Base-by-base conservation (phyloP, 1,140 invertebrate species). In the Neuroterus valhalla region DNA sequence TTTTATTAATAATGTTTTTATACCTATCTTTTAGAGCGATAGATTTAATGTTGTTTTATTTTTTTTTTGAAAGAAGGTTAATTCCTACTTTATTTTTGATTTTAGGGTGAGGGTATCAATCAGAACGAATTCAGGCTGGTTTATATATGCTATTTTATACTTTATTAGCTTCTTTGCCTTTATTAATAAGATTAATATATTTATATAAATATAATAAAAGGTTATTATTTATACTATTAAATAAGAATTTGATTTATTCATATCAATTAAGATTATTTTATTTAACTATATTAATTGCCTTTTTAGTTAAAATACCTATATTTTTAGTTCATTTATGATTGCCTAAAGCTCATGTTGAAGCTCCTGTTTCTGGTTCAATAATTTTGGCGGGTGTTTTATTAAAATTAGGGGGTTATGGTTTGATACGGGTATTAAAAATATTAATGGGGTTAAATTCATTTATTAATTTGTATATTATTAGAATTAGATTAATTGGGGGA, bases 261-360 rank as follows among this genome's bases (percentile, higher is more conserved):
- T n/a, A n/a, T n/a, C n/a, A 82, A 19, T 21, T 92, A 85, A 91
- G 90, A 90, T 84, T 91, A 82, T 82, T n/a, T n/a, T n/a, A n/a
- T n/a, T n/a, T n/a, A n/a, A n/a, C n/a, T n/a, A n/a, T n/a, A n/a
- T n/a, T 88, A 93, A 86, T 87, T 91, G 90, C 91, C 78, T 94
- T 94, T 93, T 91, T 94, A 88, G 90, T 94, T 70, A 94, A 94
- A 90, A 91, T 94, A 81, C 93, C 94, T 21, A 91, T 94, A 87
- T 94, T 91, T 92, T 89, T 92, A 82, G 77, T 93, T 90, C 93
- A 94, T 92, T 90, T 94, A 82, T 94, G 94, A 86, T 87, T 95
- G 69, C 93, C 93, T 68, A 94, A 94, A 71, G 93, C 93, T 90
- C 93, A 94, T 93, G 93, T 94, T 21, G 93, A 95, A 84, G 93